A percentile compares a stretch with the other conserved stretches of the same genome.
Conservation (phyloP, 2,113 vertebrate species). For the Monarcha castaneiventris region DNA sequence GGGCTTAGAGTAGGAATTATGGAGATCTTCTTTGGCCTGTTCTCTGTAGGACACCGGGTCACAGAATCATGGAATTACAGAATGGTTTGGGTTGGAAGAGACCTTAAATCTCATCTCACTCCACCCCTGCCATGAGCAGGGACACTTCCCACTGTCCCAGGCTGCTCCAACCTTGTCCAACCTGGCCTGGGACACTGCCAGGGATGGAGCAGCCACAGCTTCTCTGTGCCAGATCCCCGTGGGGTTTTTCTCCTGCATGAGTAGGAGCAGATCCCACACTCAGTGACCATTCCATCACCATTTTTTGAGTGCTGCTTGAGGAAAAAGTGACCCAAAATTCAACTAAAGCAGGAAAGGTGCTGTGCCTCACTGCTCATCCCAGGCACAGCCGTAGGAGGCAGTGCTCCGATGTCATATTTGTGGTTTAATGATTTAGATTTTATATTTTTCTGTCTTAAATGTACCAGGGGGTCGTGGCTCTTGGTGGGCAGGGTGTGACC, state of each 20-base stretch:
- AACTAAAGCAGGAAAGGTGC: background rate
- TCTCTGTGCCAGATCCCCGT: background rate
- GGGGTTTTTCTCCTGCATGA: background rate
- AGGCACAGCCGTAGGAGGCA: fast-evolving
- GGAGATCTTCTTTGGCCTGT: background rate
- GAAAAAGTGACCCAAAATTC: background rate
- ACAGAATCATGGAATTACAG: background rate
- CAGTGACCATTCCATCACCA: fast-evolving
- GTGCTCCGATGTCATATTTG: background rate
- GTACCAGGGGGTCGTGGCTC: fast-evolving
- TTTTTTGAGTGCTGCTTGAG: background rate
- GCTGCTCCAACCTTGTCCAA: background rate
- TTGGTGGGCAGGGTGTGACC: background rate
- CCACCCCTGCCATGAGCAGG: background rate
- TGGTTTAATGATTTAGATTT: background rate
- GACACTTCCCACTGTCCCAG: background rate
- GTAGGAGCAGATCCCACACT: background rate
- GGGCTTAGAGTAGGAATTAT: background rate
- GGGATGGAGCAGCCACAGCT: background rate
- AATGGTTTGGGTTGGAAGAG: background rate
- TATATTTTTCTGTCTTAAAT: background rate
- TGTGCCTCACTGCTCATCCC: background rate
- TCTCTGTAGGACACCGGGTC: background rate
- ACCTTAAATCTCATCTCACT: fast-evolving
- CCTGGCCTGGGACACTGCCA: background rate